Base-by-base conservation (phyloP, 2,888 invertebrate genomes). In the Panopea generosa region DNA sequence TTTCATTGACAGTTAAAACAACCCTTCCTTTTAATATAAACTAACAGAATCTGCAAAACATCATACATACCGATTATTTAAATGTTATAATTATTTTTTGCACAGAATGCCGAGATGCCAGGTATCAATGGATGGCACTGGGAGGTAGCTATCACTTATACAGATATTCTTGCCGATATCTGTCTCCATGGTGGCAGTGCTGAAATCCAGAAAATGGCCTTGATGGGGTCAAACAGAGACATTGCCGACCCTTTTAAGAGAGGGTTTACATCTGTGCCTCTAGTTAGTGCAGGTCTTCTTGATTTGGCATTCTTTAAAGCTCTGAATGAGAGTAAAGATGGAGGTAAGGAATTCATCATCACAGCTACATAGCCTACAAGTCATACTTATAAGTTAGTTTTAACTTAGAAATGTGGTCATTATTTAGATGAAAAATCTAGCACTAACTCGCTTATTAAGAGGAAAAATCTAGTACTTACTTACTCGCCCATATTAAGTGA, bases 81-180 rank as follows among this genome's bases (percentile, higher is more conserved):
- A n/a, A n/a, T n/a, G n/a, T n/a, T n/a, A n/a, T 33, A 33, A 33
- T 33, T 33, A 33, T 62, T 38, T 66, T 29, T 50, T 16, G 67
- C 60, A 6, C 67, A 88, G 87, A 69, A 82, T 60, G 70, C 77
- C 26, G 87, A 89, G 2, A 78, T 75, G 4, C 87, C 89, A 22
- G 92, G 92, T 24, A 72, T 92, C 6, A 86, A 87, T 72, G 90
- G 90, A 38, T 92, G 92, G 92, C 90, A 90, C 55, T 92, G 92
- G 92, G 92, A 92, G 78, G 89, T 91, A 3, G 91, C 89, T 26
- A 82, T 91, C 47, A 88, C 87, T 0, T 92, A 92, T 82, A 85
- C 89, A 1, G 90, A 91, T 56, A 79, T 89, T 40, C 79, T 92
- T 40, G 86, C 88, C n/a, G 88, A 91, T 60, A 88, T 92, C 62